Percentiles rank a stretch among this genome's conserved stretches.
These are phyloP conservation scores for Carassius auratus DNA, from an alignment of 2,113 vertebrate genomes.

Conservation along the genomic window DNA sequence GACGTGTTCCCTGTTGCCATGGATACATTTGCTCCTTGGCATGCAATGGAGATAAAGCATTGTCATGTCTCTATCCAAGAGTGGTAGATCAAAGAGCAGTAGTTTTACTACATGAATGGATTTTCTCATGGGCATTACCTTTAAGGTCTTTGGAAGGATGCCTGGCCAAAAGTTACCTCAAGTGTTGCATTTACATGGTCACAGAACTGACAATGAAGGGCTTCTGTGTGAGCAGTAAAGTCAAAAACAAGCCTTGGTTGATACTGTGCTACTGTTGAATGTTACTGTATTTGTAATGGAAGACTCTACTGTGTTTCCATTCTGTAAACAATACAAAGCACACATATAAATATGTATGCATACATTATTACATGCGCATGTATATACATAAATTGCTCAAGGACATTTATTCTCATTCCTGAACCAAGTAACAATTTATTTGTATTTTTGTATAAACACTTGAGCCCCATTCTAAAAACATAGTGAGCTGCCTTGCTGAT, in stretches of 20 bases:
- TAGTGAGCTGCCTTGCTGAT: too few species aligned
- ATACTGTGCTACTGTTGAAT: too few species aligned
- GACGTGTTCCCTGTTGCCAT: conserved; percentile 64
- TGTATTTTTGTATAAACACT: too few species aligned
- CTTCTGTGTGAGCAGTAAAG: background rate
- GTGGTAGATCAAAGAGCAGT: conserved; percentile 41
- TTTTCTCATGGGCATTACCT: conserved; percentile 32
- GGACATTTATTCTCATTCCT: too few species aligned
- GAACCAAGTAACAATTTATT: too few species aligned
- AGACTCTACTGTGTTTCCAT: too few species aligned
- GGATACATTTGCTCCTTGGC: conserved; percentile 59
- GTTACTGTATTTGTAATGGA: too few species aligned
- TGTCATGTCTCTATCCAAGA: conserved; percentile 56
- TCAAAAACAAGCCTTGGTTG: background rate
- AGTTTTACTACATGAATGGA: conserved; percentile 24
- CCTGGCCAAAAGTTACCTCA: conserved; percentile 34
- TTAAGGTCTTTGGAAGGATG: conserved; percentile 40
- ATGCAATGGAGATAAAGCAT: conserved; percentile 51
- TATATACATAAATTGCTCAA: too few species aligned
- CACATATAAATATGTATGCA: too few species aligned
- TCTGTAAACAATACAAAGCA: too few species aligned
- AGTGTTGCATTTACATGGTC: conserved; percentile 7
- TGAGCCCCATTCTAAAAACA: too few species aligned
- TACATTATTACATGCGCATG: too few species aligned
- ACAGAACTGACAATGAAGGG: background rate